Evolutionary conservation across 2,888 invertebrate species (phyloP).

Genomic region (Caenorhabditis sp.): DNA sequence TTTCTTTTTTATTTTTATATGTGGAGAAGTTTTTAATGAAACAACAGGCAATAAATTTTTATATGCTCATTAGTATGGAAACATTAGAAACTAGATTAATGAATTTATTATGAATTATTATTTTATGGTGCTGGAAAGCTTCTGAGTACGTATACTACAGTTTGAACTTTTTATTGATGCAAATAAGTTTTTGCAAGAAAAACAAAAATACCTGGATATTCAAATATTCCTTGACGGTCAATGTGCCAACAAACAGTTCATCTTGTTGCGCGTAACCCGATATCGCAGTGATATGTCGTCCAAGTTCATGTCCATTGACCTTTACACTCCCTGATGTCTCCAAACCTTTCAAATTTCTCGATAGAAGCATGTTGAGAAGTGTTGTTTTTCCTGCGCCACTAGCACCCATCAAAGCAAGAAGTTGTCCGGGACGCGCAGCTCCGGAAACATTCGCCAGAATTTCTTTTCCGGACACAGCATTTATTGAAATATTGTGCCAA

Average conservation of each 20-base stretch:
- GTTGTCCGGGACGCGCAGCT: slow-evolving; percentile 61
- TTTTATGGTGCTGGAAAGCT: no score
- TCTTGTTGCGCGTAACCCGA: slow-evolving; percentile 70
- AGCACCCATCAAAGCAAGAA: slow-evolving; percentile 70
- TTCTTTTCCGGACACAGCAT: slow-evolving; percentile 19
- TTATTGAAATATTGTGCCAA: slow-evolving; percentile 58
- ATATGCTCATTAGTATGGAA: no score
- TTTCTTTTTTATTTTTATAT: background rate
- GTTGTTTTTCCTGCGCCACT: slow-evolving; percentile 93
- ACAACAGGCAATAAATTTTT: no score
- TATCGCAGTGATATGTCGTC: slow-evolving; percentile 56
- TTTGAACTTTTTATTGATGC: no score
- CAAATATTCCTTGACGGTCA: slow-evolving; percentile 70
- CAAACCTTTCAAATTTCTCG: slow-evolving; percentile 62
- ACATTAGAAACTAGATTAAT: no score
- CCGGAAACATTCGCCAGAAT: slow-evolving; percentile 54
- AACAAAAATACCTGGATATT: slow-evolving; percentile 71
- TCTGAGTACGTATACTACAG: no score
- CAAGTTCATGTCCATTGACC: slow-evolving; percentile 60
- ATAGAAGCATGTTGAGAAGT: slow-evolving; percentile 83
- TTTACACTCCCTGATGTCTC: slow-evolving; percentile 67
- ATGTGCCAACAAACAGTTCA: slow-evolving; percentile 68
- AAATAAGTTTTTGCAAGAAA: no score
- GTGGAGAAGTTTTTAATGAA: no score
- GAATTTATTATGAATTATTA: no score